These are phyloP conservation scores for Plutomurus gul DNA, from an alignment of 1,140 invertebrate genomes.

Conservation along the genomic window DNA sequence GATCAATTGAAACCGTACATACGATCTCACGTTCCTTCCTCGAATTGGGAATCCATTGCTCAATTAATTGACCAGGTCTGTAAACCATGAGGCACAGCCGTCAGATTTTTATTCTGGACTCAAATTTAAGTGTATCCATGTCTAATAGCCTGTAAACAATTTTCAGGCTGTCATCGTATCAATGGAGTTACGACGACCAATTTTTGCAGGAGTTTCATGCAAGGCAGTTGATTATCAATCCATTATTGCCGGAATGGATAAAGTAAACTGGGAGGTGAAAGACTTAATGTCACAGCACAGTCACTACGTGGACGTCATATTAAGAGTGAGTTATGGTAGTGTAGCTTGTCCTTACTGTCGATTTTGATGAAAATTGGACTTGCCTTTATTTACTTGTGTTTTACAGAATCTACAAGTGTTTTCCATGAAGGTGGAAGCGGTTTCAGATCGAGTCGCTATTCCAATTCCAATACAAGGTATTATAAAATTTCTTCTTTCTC, in stretches of 20 bases:
- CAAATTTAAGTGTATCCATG: not conserved
- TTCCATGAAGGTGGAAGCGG: conserved; percentile 72
- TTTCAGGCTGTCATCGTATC: conserved; percentile 64
- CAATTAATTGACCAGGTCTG: conserved; percentile 49
- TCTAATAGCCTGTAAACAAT: too few relatives aligned
- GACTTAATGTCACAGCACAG: conserved; percentile 96
- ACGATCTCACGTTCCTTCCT: conserved; percentile 54
- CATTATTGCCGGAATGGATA: conserved; percentile 80
- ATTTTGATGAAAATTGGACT: too few relatives aligned
- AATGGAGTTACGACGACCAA: conserved; percentile 61
- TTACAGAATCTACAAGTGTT: conserved; percentile 78
- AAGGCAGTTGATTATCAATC: conserved; percentile 83
- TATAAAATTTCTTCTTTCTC: too few relatives aligned
- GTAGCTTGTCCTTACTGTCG: not conserved
- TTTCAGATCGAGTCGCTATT: conserved; percentile 69
- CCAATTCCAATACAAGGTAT: too few relatives aligned
- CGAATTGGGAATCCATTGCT: conserved; percentile 49
- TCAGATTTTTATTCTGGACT: too few relatives aligned
- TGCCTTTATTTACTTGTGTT: not conserved
- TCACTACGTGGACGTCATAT: conserved; percentile 69
- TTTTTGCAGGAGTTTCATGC: conserved; percentile 76
- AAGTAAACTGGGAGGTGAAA: conserved; percentile 94
- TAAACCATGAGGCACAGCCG: too few relatives aligned
- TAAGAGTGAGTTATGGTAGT: not conserved
- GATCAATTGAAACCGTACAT: conserved; percentile 63